These are phyloP conservation scores for Trachelus iudaicus DNA, from an alignment of 2,888 invertebrate species.

Conservation along the genomic window DNA sequence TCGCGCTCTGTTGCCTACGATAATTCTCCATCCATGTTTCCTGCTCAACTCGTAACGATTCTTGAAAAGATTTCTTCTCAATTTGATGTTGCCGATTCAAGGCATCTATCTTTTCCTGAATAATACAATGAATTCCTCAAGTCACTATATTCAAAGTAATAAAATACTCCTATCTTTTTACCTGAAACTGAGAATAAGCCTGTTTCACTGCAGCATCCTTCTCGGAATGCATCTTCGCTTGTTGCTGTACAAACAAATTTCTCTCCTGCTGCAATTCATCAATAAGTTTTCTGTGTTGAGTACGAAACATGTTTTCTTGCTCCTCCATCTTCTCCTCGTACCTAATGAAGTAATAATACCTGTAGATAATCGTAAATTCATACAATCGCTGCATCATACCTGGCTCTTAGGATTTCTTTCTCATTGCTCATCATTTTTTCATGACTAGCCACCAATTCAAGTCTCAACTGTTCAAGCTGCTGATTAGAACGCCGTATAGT, in stretches of 20 bases:
- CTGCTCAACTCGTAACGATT: constrained; percentile 72
- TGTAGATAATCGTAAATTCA: background rate
- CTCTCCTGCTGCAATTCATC: constrained; percentile 49
- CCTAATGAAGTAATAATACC: constrained; percentile 23
- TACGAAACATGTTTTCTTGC: constrained; percentile 46
- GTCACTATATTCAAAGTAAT: constrained; percentile 2
- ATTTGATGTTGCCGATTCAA: constrained; percentile 56
- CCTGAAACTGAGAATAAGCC: constrained; percentile 41
- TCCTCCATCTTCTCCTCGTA: constrained; percentile 55
- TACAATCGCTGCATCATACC: constrained; percentile 54
- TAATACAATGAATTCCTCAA: constrained; percentile 3
- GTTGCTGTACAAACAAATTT: constrained; percentile 42
- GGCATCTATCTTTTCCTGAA: constrained; percentile 46
- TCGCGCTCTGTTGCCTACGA: constrained; percentile 71
- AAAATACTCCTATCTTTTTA: constrained; percentile 20
- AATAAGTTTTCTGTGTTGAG: constrained; percentile 42
- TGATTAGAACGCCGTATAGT: constrained; percentile 73
- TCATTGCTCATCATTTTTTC: constrained; percentile 74
- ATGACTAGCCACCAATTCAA: constrained; percentile 72
- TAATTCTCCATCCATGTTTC: constrained; percentile 74
- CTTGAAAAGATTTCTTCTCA: constrained; percentile 70
- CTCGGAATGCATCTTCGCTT: constrained; percentile 42
- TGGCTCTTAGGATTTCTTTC: constrained; percentile 70
- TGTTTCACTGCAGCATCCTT: constrained; percentile 41
- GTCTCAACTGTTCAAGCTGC: constrained; percentile 71